Base-by-base conservation (phyloP, 2,797 vertebrate genomes). In the Syngnathus rostellatus region DNA sequence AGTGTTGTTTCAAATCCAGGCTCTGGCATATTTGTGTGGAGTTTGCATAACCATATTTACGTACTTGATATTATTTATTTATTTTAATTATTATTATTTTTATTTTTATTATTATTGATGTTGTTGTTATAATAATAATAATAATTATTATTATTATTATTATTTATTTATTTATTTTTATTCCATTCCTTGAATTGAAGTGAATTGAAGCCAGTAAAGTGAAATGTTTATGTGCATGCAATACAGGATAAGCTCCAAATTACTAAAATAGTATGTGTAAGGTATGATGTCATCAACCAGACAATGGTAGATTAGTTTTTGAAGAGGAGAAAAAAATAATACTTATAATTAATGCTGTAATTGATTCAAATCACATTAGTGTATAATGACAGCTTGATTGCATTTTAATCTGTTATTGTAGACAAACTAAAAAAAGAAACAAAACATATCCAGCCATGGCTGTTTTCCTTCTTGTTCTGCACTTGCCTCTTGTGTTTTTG, bases 401-500 rank as follows among this genome's bases (percentile, higher is more conserved):
- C 43, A 46, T 48, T 1, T 61, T 21, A 12, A 61, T 41, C 21
- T 37, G n/a, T 2, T 48, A 48, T 48, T 37, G 51, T 55, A 63
- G 54, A 48, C 4, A 21, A 12, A 65, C 2, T 43, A 3, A 43
- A 43, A 25, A 3, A 40, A 21, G 57, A 58, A 66, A 45, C 31
- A 31, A 31, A 31, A 31, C 31, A 23, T 8, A 64, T 25, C 8
- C 23, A 7, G 25, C 38, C 7, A 8, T 25, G 7, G 10, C 40
- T 43, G 11, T 2, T 62, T 43, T 62, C 62, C n/a, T 62, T 45
- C 31, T 45, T 62, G 62, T 61, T 66, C 55, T 64, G 45, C 50
- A 38, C 14, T 25, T 58, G 48, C 16, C 51, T 12, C 69, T 50
- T 69, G 73, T 71, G 77, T 68, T 85, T 70, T 80, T 84, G 83